These are phyloP conservation scores for Oryzias javanicus DNA, from an alignment of 2,113 vertebrate genomes.

Conservation along the genomic window DNA sequence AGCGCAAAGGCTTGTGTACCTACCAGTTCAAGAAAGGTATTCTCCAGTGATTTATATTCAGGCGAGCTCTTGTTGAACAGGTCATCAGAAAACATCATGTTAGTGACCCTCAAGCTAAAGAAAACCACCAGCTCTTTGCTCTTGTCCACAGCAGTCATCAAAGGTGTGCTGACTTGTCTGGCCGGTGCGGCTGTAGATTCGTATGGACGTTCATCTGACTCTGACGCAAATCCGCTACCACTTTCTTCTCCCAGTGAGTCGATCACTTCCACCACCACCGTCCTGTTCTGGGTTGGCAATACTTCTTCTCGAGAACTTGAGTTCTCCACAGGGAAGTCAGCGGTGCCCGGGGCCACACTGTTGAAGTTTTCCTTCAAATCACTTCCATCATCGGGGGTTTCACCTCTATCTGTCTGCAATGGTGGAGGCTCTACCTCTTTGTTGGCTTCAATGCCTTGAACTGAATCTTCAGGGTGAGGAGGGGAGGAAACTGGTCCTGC, in stretches of 20 bases:
- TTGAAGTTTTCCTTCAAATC: conserved; percentile 24
- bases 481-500: conserved; percentile 10
- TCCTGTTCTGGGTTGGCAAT: conserved; percentile 16
- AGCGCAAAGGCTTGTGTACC: conserved; percentile 75
- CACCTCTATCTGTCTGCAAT: conserved; percentile 14
- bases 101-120: conserved; percentile 92
- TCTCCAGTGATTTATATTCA: conserved; percentile 90
- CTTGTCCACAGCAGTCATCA: conserved; percentile 70
- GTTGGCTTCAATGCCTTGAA: conserved; percentile 35
- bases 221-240: conserved; percentile 59
- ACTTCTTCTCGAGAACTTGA: conserved; percentile 36
- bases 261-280: background rate
- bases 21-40: conserved; percentile 90
- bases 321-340: conserved; percentile 19
- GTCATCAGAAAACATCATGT: conserved; percentile 89
- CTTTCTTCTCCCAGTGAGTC: conserved; percentile 49
- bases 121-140: conserved; percentile 90
- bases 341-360: background rate
- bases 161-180: conserved; percentile 76
- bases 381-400: conserved; percentile 11
- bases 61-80: conserved; percentile 91
- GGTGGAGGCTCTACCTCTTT: conserved; percentile 5
- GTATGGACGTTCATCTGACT: conserved; percentile 42
- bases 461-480: conserved; percentile 18
- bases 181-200: conserved; percentile 71